Evolutionary conservation across 2,888 invertebrate genomes (phyloP), one percentile per base, ranked within the genome.

Genomic region (Apoda limacodes): DNA sequence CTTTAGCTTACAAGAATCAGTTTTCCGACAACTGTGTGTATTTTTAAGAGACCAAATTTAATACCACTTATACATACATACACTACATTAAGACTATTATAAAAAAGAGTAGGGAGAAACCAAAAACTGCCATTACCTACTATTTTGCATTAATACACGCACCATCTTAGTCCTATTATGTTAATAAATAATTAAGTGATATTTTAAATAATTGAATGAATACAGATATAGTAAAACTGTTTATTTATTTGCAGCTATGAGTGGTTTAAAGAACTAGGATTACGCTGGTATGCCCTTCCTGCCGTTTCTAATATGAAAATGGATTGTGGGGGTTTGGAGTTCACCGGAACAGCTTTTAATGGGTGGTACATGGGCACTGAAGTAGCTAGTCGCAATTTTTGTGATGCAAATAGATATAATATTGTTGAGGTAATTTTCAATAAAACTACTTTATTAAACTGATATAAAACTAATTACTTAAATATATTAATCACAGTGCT

Each of bases 341-440:
- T 96, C 63, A 92, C 95, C 0, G 96, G 89, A 0, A 90, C 90
- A 4, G 94, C 96, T 6, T 97, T 98, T 76, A 96, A 95, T 62
- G 97, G 97, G 13, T 97, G 97, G 97, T 97, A 96, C 70, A 96
- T 97, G 96, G 91, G 93, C 43, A 95, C 96, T 1, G 97, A 98
- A 81, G 93, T 98, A 37, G 97, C 93, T 5, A 92, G 94, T 52
- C 83, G 97, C 35, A 91, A 97, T 72, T 82, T 97, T 11, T 92
- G 95, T 56, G 97, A 98, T 61, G 64, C 84, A 15, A 88, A 89
- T 52, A 83, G 97, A 31, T 88, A 92, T 48, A 95, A 97, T 71
- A 82, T 95, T 51, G 67, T 93, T 11, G 93, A 95, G 88, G 95
- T 47, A 39, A 37, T 23, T 33, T 21, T 20, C 10, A 25, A 26